Evolutionary conservation across 2,113 vertebrate genomes (phyloP).

Genomic region (Pollimyrus isidori): DNA sequence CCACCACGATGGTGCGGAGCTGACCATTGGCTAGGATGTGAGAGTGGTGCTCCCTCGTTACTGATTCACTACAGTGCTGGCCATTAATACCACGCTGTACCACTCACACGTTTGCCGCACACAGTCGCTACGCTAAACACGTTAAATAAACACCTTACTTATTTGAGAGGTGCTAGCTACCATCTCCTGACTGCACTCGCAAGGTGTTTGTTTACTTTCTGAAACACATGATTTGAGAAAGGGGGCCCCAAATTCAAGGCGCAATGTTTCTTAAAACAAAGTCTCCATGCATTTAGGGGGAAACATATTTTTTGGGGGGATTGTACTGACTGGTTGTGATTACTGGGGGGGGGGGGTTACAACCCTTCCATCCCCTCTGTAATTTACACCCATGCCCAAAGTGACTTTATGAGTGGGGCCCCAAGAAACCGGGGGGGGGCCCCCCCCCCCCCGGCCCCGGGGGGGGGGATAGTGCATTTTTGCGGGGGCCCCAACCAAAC

Average conservation of each 20-base stretch:
- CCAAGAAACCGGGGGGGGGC: too few relatives aligned
- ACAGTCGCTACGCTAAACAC: not conserved
- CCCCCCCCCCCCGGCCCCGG: too few relatives aligned
- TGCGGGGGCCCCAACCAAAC: too few relatives aligned
- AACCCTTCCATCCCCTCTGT: too few relatives aligned
- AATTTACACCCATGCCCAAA: not conserved
- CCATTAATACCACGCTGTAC: not conserved
- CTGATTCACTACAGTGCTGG: not conserved
- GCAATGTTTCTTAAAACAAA: too few relatives aligned
- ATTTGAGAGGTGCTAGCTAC: not conserved
- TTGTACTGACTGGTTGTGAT: too few relatives aligned
- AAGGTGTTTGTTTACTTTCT: not conserved
- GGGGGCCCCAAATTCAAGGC: too few relatives aligned
- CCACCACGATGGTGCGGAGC: too few relatives aligned
- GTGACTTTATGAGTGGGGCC: not conserved
- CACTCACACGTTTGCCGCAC: not conserved
- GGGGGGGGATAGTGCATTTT: too few relatives aligned
- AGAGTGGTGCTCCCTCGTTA: not conserved
- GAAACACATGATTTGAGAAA: not conserved
- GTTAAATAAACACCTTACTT: not conserved
- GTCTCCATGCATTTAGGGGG: too few relatives aligned
- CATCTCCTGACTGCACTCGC: not conserved
- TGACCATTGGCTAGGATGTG: not conserved
- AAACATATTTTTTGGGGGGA: too few relatives aligned
- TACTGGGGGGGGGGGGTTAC: too few relatives aligned